A percentile compares a stretch with the other conserved stretches of the same genome.
phyloP scores from a whole-genome alignment of 1,140 invertebrate genomes.

The Drosophila kurseongensis region DNA sequence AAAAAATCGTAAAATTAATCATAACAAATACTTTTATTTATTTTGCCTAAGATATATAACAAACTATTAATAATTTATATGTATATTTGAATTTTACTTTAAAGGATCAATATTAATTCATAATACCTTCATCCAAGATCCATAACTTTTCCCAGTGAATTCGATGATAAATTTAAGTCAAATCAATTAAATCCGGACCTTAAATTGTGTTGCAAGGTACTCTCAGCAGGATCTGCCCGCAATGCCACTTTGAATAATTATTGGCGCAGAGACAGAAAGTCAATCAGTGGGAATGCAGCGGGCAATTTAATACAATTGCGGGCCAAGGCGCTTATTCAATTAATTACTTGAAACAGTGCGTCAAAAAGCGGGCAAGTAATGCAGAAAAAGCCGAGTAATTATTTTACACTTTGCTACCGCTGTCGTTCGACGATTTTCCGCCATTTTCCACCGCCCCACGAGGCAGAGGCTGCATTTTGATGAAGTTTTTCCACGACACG shows the following conservation, averaged over 20 bases:
- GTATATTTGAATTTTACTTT: too few relatives aligned
- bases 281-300: constrained; percentile 70
- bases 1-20: too few relatives aligned
- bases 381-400: constrained; percentile 69
- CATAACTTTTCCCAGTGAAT: background rate
- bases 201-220: constrained; percentile 18
- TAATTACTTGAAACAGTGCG: constrained; percentile 73
- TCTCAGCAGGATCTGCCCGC: constrained; percentile 28
- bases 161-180: constrained; percentile 13
- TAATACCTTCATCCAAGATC: too few relatives aligned
- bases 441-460: constrained; percentile 3
- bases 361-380: constrained; percentile 58
- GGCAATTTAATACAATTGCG: constrained; percentile 74
- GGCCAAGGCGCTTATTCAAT: constrained; percentile 79
- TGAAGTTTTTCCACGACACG: constrained; percentile 55
- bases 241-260: constrained; percentile 58
- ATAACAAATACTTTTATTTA: too few relatives aligned
- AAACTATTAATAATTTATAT: too few relatives aligned
- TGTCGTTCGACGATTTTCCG: constrained; percentile 35
- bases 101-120: too few relatives aligned
- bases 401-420: constrained; percentile 69
- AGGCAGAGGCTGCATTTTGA: constrained; percentile 49
- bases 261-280: constrained; percentile 62
- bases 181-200: constrained; percentile 5
- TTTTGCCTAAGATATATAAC: too few relatives aligned